phyloP scores from a whole-genome alignment of 2,888 invertebrate species.

The Lasioglossum calceatum region DNA sequence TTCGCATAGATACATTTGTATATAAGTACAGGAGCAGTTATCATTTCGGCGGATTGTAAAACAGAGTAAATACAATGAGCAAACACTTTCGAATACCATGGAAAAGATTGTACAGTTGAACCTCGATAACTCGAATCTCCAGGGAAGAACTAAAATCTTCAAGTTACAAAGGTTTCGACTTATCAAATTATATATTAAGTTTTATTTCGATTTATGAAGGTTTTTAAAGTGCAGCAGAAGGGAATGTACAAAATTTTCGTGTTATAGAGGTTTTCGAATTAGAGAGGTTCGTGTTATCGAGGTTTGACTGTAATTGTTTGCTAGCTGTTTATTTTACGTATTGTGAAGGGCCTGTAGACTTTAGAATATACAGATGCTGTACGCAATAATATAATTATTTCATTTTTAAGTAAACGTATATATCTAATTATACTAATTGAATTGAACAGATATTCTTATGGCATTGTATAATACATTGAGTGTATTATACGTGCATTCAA shows the following conservation, averaged over 20 bases:
- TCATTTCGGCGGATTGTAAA: background rate
- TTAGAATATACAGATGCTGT: background rate
- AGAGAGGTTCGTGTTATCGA: no score
- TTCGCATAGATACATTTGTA: background rate
- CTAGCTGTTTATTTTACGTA: background rate
- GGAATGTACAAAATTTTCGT: no score
- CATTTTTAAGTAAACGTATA: background rate
- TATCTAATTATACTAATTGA: slow-evolving; percentile 33
- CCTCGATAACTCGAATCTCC: no score
- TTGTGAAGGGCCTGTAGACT: background rate
- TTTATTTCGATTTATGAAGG: no score
- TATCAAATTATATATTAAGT: no score
- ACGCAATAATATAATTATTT: background rate
- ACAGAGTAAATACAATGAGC: background rate
- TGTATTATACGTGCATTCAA: background rate
- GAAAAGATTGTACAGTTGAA: background rate
- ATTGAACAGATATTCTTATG: slow-evolving; percentile 18
- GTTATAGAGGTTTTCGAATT: no score
- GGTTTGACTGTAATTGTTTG: background rate
- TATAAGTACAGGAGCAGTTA: background rate
- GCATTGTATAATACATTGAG: slow-evolving; percentile 21
- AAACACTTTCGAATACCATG: background rate
- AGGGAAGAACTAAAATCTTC: no score
- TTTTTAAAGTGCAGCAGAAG: no score
- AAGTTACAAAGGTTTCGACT: no score